phyloP scores from a whole-genome alignment of 2,888 invertebrate species.

The Eilema griseolum region DNA sequence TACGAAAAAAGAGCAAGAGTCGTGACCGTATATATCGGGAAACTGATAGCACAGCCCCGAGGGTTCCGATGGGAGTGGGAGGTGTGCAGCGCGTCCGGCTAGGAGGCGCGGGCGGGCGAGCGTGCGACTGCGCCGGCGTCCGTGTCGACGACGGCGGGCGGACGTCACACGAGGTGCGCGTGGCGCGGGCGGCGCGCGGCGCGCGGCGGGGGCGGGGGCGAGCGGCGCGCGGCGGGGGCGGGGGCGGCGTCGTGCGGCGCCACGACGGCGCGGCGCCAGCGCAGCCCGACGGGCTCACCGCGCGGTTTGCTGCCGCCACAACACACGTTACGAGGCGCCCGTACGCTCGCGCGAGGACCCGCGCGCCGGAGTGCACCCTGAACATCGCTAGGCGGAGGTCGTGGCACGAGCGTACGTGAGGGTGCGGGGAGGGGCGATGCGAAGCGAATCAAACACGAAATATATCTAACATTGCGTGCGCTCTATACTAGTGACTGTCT shows the following conservation, averaged over 20 bases:
- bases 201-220: not conserved
- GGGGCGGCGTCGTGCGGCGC: conserved; percentile 63
- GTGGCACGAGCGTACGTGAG: conserved; percentile 60
- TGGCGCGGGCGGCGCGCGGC: conserved; percentile 48
- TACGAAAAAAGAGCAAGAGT: not conserved
- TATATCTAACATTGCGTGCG: conserved; percentile 48
- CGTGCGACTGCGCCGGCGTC: not conserved
- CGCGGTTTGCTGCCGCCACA: conserved; percentile 61
- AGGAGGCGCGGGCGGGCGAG: too few species aligned
- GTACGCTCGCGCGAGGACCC: conserved; percentile 30
- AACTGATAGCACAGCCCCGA: not conserved
- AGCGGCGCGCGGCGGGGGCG: conserved; percentile 34
- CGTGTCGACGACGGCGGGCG: conserved; percentile 5
- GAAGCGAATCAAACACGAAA: conserved; percentile 72
- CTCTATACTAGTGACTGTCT: conserved; percentile 39
- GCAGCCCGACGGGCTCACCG: conserved; percentile 67
- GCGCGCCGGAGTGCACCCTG: not conserved
- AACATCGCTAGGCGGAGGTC: conserved; percentile 29
- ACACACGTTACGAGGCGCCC: conserved; percentile 27
- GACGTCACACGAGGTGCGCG: conserved; percentile 60
- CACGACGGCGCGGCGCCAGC: conserved; percentile 75
- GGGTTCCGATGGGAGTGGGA: not conserved
- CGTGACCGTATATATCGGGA: not conserved
- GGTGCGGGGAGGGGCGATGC: conserved; percentile 69
- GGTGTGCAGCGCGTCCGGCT: not conserved